Base-by-base conservation (phyloP, 2,113 vertebrate genomes). In the Tinamus guttatus region DNA sequence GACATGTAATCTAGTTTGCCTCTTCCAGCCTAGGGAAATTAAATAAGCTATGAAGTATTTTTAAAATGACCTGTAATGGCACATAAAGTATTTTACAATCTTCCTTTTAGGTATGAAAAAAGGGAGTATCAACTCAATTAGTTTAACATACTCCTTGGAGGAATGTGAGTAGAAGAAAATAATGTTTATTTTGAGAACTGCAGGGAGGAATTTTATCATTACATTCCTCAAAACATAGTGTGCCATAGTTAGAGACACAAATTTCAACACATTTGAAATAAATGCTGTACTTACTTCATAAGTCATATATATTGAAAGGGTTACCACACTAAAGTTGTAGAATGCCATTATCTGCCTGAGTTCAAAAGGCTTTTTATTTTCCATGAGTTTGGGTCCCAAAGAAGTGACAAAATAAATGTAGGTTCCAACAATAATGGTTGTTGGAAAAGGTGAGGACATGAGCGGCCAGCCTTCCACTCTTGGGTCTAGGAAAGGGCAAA, bases 401-500 rank as follows among this genome's bases (percentile, higher is more conserved):
- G 98, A 98, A 3, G 96, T 98, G 40, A 99, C 99, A 93, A 99
- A 99, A 97, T 98, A 99, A 92, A 99, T 97, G 87, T 99, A 99
- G 2, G 96, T 92, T 41, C 67, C 93, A 85, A 99, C 98, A 89
- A 99, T 98, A 96, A 99, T 54, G 3, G 98, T 98, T 93, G 99
- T 99, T 58, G 98, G 98, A 43, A 99, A 65, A 59, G 99, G 99
- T 5, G 99, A 99, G 7, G 99, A 98, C 99, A 99, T 99, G 41
- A 99, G 98, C 7, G 98, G 94, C 98, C 98, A 99, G 80, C 98
- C 97, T 85, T 97, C 98, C 19, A 99, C 98, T 96, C 99, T 98
- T 21, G 98, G 97, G 98, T 99, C 99, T 99, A 97, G 40, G 87
- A 14, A 4, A 7, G 2, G 2, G 4, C 4, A 4, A 3, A 8